Conservation (phyloP, 2,888 invertebrate species). For the Lampropteryx suffumata region DNA sequence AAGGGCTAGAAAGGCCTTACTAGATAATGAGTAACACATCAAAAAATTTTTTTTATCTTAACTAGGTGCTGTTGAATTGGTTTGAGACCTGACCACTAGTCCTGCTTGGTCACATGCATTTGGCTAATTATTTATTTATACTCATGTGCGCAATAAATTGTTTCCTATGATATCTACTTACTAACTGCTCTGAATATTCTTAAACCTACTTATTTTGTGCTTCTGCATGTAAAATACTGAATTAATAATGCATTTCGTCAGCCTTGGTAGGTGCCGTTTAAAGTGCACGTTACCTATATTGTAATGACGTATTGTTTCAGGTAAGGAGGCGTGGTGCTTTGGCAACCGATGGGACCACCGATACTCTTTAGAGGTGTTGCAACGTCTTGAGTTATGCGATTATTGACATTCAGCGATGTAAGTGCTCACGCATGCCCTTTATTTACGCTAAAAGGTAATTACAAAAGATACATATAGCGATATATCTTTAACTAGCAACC, state of each 20-base stretch:
- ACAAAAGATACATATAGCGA: slow-evolving; percentile 16
- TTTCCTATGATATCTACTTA: too few species aligned
- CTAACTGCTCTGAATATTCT: too few species aligned
- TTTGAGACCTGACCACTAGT: too few species aligned
- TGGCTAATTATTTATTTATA: too few species aligned
- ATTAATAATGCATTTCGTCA: slow-evolving; percentile 22
- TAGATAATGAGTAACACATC: too few species aligned
- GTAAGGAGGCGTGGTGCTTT: slow-evolving; percentile 69
- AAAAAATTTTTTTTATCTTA: too few species aligned
- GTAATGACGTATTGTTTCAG: slow-evolving; percentile 82
- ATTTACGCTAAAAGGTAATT: slow-evolving; percentile 37
- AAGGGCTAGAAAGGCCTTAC: too few species aligned
- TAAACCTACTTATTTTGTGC: too few species aligned
- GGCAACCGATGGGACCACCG: slow-evolving; percentile 60
- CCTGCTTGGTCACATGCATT: too few species aligned
- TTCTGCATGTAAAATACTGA: neutral
- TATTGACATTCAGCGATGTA: slow-evolving; percentile 49
- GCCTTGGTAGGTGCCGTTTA: slow-evolving; percentile 55
- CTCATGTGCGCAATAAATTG: too few species aligned
- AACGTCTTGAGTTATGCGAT: slow-evolving; percentile 63
- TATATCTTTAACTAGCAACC: too few species aligned
- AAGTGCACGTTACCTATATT: slow-evolving; percentile 59
- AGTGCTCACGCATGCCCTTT: slow-evolving; percentile 29
- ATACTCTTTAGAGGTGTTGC: slow-evolving; percentile 64
- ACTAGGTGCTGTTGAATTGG: too few species aligned